These are phyloP conservation scores for Sorex fumeus DNA, from an alignment of 2,113 vertebrate genomes.

Conservation along the genomic window DNA sequence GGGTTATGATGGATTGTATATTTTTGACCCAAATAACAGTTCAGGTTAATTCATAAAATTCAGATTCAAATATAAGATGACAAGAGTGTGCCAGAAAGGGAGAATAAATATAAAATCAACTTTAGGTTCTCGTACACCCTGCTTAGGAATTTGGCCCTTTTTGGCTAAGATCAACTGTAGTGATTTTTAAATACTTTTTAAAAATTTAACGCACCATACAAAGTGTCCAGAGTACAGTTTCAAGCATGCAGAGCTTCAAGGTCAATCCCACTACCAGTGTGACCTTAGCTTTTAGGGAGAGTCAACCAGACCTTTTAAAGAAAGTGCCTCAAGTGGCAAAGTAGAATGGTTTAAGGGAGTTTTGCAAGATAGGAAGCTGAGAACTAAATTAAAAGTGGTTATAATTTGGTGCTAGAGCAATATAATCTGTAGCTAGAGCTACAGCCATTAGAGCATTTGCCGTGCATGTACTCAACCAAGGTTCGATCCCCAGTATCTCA, in stretches of 20 bases:
- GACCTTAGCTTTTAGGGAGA: too few species aligned
- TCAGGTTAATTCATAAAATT: not conserved
- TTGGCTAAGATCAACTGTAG: too few species aligned
- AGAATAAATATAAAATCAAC: conserved; percentile 1
- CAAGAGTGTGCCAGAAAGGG: not conserved
- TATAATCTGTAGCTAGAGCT: too few species aligned
- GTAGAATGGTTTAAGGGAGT: not conserved
- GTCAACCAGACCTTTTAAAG: not conserved
- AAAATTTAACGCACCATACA: too few species aligned
- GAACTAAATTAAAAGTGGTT: not conserved
- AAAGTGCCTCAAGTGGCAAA: not conserved
- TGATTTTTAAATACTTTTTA: too few species aligned
- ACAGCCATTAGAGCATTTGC: too few species aligned
- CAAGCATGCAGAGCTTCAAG: too few species aligned
- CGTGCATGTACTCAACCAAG: too few species aligned
- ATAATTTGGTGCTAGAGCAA: too few species aligned
- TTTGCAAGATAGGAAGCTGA: not conserved
- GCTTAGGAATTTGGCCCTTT: not conserved
- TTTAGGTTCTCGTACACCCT: not conserved
- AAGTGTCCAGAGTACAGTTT: too few species aligned
- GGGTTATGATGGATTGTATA: not conserved
- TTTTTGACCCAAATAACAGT: conserved; percentile 11
- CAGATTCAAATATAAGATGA: not conserved
- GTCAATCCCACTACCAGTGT: too few species aligned
- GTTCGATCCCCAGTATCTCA: too few species aligned